Evolutionary conservation across 2,113 vertebrate genomes (phyloP).

Genomic region (Ardeotis arabs): DNA sequence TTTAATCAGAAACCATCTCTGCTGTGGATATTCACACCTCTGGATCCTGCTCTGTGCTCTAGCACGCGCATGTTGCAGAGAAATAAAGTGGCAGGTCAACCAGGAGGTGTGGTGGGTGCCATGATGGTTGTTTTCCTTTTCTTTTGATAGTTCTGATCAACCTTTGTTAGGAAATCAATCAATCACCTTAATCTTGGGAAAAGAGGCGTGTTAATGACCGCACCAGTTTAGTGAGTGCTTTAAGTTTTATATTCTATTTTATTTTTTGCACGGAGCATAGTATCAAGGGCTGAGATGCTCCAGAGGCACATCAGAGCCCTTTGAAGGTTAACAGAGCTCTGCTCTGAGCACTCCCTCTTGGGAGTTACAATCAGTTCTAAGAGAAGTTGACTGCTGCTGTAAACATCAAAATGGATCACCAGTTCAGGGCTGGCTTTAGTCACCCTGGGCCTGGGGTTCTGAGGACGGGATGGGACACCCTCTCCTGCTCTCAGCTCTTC

Average conservation of each 20-base stretch:
- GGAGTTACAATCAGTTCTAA: neutral
- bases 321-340: neutral
- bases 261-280: neutral
- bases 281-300: neutral
- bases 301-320: neutral
- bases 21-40: neutral
- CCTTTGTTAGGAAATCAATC: neutral
- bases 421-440: neutral
- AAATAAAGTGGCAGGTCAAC: neutral
- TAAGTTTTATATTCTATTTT: neutral
- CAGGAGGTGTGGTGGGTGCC: neutral
- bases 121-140: neutral
- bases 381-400: neutral
- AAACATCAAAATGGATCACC: neutral
- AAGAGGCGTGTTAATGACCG: neutral
- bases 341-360: neutral
- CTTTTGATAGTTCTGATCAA: neutral
- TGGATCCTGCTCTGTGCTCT: neutral
- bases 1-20: neutral
- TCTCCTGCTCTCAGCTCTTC: neutral
- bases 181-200: neutral
- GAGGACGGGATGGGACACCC: neutral
- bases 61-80: neutral
- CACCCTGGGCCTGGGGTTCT: neutral
- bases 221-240: neutral